Percentiles rank a stretch among this genome's conserved stretches.
These are phyloP conservation scores for Danio rerio DNA, from an alignment of 2,113 vertebrate species.

Conservation along the genomic window GRCz12tu NC_133177.1:51120001-51120500, in stretches of 20 bases:
- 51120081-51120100: background rate
- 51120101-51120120: background rate
- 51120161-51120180: background rate
- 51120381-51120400: no score
- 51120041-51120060: background rate
- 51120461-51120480: no score
- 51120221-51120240: background rate
- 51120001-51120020: conserved; percentile 1
- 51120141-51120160: background rate
- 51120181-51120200: background rate
- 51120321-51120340: no score
- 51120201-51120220: background rate
- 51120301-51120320: no score
- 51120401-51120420: no score
- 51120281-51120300: no score
- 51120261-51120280: background rate
- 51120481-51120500: no score
- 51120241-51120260: background rate
- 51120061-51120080: background rate
- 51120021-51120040: conserved; percentile 1
- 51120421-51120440: no score
- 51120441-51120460: no score
- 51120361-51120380: no score
- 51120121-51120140: background rate
- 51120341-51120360: no score